Evolutionary conservation across 2,888 invertebrate genomes (phyloP).

Genomic region (Meiosimyza decipiens): DNA sequence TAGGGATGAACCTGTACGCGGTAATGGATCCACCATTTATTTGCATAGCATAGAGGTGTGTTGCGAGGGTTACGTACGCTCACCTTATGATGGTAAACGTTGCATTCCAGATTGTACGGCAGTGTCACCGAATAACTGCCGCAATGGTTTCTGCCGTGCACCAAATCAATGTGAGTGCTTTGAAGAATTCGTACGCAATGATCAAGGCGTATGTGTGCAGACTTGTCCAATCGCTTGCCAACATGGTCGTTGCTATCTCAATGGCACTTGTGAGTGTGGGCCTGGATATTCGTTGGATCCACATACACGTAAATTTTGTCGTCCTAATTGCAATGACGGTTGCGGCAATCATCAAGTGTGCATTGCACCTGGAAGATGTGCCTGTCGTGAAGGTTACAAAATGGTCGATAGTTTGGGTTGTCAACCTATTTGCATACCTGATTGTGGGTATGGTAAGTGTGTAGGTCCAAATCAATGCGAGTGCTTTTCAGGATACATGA

Average conservation of each 20-base stretch:
- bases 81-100: slow-evolving; percentile 69
- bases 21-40: slow-evolving; percentile 61
- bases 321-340: slow-evolving; percentile 61
- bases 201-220: slow-evolving; percentile 69
- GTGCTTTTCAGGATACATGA: slow-evolving; percentile 66
- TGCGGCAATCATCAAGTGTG: slow-evolving; percentile 60
- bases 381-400: slow-evolving; percentile 57
- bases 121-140: slow-evolving; percentile 64
- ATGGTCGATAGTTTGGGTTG: slow-evolving; percentile 55
- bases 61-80: slow-evolving; percentile 76
- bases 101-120: slow-evolving; percentile 66
- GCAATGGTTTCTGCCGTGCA: slow-evolving; percentile 68
- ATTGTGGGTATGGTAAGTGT: slow-evolving; percentile 62
- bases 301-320: slow-evolving; percentile 61
- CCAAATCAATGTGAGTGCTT: slow-evolving; percentile 62
- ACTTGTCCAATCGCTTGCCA: slow-evolving; percentile 78
- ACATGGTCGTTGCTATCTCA: slow-evolving; percentile 73
- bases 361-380: slow-evolving; percentile 54
- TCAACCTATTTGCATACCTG: slow-evolving; percentile 61
- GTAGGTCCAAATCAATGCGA: slow-evolving; percentile 60
- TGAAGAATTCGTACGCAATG: slow-evolving; percentile 59
- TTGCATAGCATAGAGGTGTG: slow-evolving; percentile 75
- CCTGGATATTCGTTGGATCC: slow-evolving; percentile 55
- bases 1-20: slow-evolving; percentile 58
- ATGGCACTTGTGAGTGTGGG: slow-evolving; percentile 74